A percentile compares a stretch with the other conserved stretches of the same genome.
Conservation (phyloP, 2,888 invertebrate genomes). For the Andrena chrysosceles region DNA sequence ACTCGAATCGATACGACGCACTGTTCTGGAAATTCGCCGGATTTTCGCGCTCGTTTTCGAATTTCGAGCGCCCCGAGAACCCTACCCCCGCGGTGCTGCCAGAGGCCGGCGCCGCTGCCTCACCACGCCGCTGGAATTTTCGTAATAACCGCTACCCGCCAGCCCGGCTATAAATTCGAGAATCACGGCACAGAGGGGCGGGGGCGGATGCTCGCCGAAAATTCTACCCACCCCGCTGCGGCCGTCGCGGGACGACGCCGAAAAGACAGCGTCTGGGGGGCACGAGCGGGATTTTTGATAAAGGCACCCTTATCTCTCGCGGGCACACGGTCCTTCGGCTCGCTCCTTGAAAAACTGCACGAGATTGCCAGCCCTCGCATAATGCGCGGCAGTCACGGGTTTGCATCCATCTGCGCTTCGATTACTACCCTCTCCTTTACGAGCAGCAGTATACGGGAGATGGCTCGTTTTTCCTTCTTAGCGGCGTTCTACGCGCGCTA, state of each 20-base stretch:
- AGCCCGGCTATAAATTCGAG: constrained; percentile 51
- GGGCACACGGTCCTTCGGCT: constrained; percentile 48
- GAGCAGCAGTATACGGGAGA: constrained; percentile 57
- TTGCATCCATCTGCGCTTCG: constrained; percentile 66
- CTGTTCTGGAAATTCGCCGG: constrained; percentile 83
- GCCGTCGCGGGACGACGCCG: not conserved
- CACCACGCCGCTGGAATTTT: constrained; percentile 52
- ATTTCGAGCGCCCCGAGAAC: constrained; percentile 64
- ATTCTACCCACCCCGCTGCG: constrained; percentile 17
- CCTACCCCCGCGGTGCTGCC: not conserved
- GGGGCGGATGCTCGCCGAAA: constrained; percentile 29
- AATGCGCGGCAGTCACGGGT: constrained; percentile 56
- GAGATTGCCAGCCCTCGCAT: constrained; percentile 52
- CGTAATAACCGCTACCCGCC: constrained; percentile 38
- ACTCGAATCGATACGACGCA: constrained; percentile 84
- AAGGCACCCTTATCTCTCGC: constrained; percentile 59
- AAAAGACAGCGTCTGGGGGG: not conserved
- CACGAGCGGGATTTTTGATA: constrained; percentile 52
- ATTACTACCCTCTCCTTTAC: constrained; percentile 68
- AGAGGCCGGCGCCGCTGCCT: constrained; percentile 3
- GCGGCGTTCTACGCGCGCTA: constrained; percentile 27
- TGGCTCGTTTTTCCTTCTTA: constrained; percentile 69
- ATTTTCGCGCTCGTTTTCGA: constrained; percentile 81
- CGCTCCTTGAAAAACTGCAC: constrained; percentile 57
- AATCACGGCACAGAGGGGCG: constrained; percentile 37